Percentiles rank a stretch among this genome's conserved stretches.
Evolutionary conservation across 2,888 invertebrate species (phyloP).

Genomic region (Sphaerophoria rueppellii): DNA sequence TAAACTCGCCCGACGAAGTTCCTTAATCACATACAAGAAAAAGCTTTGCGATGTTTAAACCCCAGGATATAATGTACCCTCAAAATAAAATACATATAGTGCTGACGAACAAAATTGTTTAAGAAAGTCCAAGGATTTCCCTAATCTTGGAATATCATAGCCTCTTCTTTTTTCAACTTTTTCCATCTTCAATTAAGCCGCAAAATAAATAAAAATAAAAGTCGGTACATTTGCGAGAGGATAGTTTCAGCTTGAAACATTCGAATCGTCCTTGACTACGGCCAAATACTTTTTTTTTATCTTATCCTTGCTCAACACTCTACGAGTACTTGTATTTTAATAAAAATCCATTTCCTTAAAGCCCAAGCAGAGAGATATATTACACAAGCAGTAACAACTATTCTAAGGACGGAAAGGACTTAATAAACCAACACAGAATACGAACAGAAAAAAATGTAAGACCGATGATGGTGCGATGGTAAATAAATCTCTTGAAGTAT

Average conservation of each 20-base stretch:
- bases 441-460: constrained; percentile 18
- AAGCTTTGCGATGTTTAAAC: constrained; percentile 45
- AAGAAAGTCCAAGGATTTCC: constrained; percentile 25
- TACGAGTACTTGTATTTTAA: constrained; percentile 24
- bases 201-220: constrained; percentile 54
- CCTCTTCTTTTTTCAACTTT: constrained; percentile 6
- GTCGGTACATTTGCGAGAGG: constrained; percentile 5
- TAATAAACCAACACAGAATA: constrained; percentile 2
- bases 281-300: neutral
- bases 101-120: neutral
- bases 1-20: neutral
- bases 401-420: constrained; percentile 13
- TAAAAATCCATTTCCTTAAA: constrained; percentile 39
- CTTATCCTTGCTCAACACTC: constrained; percentile 15
- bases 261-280: constrained; percentile 23
- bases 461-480: constrained; percentile 11
- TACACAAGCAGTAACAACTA: neutral
- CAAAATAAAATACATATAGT: constrained; percentile 11
- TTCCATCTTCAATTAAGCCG: constrained; percentile 46
- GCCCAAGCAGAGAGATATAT: constrained; percentile 16
- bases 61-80: constrained; percentile 57
- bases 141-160: constrained; percentile 14
- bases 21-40: constrained; percentile 31
- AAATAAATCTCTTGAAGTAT: constrained; percentile 24
- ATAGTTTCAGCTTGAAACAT: constrained; percentile 5